Evolutionary conservation across 2,888 invertebrate species (phyloP), one percentile per base, ranked within the genome.

Genomic region (Ichneumon xanthorius): DNA sequence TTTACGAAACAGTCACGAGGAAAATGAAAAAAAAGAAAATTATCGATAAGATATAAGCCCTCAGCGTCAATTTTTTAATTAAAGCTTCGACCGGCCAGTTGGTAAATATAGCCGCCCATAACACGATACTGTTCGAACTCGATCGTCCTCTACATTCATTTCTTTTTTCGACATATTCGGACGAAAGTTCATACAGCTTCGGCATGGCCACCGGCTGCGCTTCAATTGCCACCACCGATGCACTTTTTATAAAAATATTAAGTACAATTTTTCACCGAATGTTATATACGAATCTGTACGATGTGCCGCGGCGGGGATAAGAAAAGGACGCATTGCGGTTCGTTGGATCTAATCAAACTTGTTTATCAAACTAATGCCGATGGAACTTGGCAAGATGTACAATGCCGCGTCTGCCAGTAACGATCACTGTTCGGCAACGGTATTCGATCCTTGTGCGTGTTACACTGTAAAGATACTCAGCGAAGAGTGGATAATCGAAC

Each of bases 21-120:
- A 33, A 63, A 33, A 22, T n/a, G 26, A 61, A 61, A 87, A 87
- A 84, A 37, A 82, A 80, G n/a, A 30, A 33, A 75, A 82, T 82
- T 75, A 48, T 61, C n/a, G 30, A 76, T 33, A 65, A 76, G 50
- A 30, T 55, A 89, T 84, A 90, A 91, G 87, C 90, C 90, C 89
- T 90, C 89, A 88, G 90, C 89, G 92, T 92, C 92, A 92, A 92
- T 92, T 92, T 92, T 90, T 86, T 87, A 84, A 89, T 90, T 87
- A 77, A 71, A 53, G 88, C 84, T 87, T 87, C 86, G 87, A 89
- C 87, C 88, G 89, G 90, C 87, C 88, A 73, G 50, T 70, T 40
- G 58, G 77, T 14, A 58, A 61, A 79, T 33, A 48, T 55, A 70
- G 50, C 71, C 55, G 82, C 77, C 76, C 84, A 76, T 55, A 26